phyloP scores from a whole-genome alignment of 2,888 invertebrate genomes.

The Stictocephala bisonia region DNA sequence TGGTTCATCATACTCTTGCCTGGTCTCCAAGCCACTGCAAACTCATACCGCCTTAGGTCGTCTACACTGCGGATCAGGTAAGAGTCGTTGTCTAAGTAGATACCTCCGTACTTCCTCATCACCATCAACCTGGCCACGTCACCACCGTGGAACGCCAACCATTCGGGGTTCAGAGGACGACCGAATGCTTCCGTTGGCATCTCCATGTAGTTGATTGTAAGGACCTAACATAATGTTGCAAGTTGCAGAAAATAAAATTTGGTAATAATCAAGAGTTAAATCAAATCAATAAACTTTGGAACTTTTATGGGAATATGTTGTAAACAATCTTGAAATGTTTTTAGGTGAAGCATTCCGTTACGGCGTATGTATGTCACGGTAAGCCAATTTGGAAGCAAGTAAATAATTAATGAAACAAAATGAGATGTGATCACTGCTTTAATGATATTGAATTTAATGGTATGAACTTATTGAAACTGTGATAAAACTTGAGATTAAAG shows the following conservation, averaged over 20 bases:
- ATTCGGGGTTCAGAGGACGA: constrained; percentile 52
- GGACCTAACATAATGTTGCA: neutral
- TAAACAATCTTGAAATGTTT: too few species aligned
- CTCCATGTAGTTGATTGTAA: constrained; percentile 51
- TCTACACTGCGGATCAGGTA: constrained; percentile 61
- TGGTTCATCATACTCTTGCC: constrained; percentile 51
- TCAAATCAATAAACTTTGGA: too few species aligned
- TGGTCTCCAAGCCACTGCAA: constrained; percentile 60
- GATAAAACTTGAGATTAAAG: too few species aligned
- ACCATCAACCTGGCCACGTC: constrained; percentile 56
- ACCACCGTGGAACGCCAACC: constrained; percentile 49
- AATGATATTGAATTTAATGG: too few species aligned
- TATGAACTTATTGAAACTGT: too few species aligned
- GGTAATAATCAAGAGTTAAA: too few species aligned
- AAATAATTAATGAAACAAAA: too few species aligned
- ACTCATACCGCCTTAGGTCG: constrained; percentile 60
- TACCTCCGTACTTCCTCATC: constrained; percentile 61
- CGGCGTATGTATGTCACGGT: too few species aligned
- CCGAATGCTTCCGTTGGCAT: constrained; percentile 63
- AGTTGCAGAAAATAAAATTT: neutral
- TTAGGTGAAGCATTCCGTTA: too few species aligned
- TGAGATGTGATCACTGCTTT: too few species aligned
- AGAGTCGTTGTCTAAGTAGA: constrained; percentile 62
- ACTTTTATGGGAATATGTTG: too few species aligned
- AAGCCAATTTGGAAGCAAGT: too few species aligned